Evolutionary conservation across 2,797 vertebrate species (phyloP), one percentile per base, ranked within the genome.

Genomic region (Sciaenops ocellatus): DNA sequence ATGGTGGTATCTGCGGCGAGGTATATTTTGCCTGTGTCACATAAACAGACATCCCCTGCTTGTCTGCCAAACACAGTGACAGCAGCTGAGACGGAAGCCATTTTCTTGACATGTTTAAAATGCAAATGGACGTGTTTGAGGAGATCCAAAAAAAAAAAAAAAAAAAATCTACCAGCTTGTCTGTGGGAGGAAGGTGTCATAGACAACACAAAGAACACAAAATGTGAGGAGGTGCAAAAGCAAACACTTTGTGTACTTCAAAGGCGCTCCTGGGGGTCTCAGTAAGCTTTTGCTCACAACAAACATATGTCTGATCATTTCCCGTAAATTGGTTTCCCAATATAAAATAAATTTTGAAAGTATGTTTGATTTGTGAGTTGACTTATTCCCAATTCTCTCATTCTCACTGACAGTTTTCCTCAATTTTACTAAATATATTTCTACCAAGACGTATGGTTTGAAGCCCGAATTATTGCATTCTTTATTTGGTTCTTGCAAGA

Each of bases 101-200:
- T 94, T 92, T 93, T 76, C 72, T 89, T 92, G 90, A 93, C 88
- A 89, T 84, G 88, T 91, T 93, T 91, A 92, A 93, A 94, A 95
- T 93, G 94, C 93, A 94, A 94, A 94, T 95, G 87, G 89, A 76
- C 42, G 82, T 81, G 86, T 93, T 93, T 94, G 87, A 92, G 79
- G 83, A 68, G 88, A 90, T 82, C 66, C 69, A 69, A 57, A 24
- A 48, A 81, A 84, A 79, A 66, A 69, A 76, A 82, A 81, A 69
- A 79, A 66, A 69, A 76, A 82, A 81, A 69, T 63, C 54, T 57
- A 79, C 67, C 92, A 94, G 92, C 91, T 89, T 94, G 91, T 93
- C 87, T 89, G 93, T 94, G 91, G 93, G 93, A 93, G 92, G 87
- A 79, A 90, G 85, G 92, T 93, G 93, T 93, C 90, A 89, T 20